A percentile compares a stretch with the other conserved stretches of the same genome.
These are phyloP conservation scores for Gryon sp. DNA, from an alignment of 1,140 invertebrate species.

Conservation along the genomic window DNA sequence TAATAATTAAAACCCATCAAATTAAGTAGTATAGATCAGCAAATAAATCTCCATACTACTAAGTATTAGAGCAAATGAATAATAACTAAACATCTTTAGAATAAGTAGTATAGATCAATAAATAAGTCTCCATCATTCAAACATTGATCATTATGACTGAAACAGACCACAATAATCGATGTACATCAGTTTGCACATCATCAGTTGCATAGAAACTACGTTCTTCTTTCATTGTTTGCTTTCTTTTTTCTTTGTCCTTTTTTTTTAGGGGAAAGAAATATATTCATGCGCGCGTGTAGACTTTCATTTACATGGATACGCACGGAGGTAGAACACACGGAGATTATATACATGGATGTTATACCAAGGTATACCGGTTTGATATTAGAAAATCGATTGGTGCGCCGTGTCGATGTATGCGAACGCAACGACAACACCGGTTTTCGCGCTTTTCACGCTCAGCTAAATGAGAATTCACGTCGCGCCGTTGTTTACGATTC, in stretches of 20 bases:
- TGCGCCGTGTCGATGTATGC: conserved; percentile 27
- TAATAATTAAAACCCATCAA: too few relatives aligned
- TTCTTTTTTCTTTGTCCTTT: neutral
- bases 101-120: too few relatives aligned
- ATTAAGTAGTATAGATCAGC: too few relatives aligned
- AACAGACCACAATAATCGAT: neutral
- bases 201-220: conserved; percentile 5
- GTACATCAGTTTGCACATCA: conserved; percentile 17
- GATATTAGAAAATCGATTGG: conserved; percentile 62
- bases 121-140: too few relatives aligned
- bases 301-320: conserved; percentile 63
- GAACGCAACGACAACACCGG: conserved; percentile 16
- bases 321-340: conserved; percentile 55
- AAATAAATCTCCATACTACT: too few relatives aligned
- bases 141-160: too few relatives aligned
- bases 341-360: conserved; percentile 63
- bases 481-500: conserved; percentile 33
- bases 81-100: too few relatives aligned
- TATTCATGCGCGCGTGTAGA: conserved; percentile 62
- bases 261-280: conserved; percentile 24
- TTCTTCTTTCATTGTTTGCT: neutral
- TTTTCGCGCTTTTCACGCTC: conserved; percentile 25
- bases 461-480: conserved; percentile 36
- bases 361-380: conserved; percentile 53
- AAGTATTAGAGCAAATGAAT: too few relatives aligned